Evolutionary conservation across 2,113 vertebrate species (phyloP).

Genomic region (Petaurus breviceps): DNA sequence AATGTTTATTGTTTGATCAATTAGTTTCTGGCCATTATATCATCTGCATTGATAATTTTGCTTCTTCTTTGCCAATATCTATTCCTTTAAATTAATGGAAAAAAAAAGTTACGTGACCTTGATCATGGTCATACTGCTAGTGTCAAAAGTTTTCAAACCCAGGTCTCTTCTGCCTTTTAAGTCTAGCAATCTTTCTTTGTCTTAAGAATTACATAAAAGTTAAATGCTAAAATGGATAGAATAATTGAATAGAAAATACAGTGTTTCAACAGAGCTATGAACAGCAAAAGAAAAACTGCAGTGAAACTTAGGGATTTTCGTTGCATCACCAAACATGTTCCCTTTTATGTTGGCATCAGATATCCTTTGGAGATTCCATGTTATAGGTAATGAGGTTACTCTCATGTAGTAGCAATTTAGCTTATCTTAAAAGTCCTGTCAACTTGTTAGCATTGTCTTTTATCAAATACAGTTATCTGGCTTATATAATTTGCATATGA

Average conservation of each 20-base stretch:
- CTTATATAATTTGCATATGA: constrained; percentile 3
- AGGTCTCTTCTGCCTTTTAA: too few relatives aligned
- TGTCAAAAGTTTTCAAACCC: too few relatives aligned
- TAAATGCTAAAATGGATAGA: background rate
- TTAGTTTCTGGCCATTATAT: too few relatives aligned
- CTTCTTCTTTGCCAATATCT: too few relatives aligned
- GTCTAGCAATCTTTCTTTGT: background rate
- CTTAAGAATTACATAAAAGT: background rate
- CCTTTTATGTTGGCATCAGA: background rate
- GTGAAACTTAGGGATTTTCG: background rate
- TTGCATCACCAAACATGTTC: background rate
- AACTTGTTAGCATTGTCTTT: background rate
- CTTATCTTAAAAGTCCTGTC: background rate
- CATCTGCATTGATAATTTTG: too few relatives aligned
- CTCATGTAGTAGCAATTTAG: background rate
- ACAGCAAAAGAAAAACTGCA: background rate
- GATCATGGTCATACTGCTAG: too few relatives aligned
- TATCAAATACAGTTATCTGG: background rate
- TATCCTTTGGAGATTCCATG: background rate
- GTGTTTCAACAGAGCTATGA: background rate
- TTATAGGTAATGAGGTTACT: background rate
- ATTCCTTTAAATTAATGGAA: too few relatives aligned
- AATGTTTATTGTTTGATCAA: too few relatives aligned
- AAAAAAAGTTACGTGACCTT: too few relatives aligned
- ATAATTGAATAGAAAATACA: background rate